A percentile compares a stretch with the other conserved stretches of the same genome.
Conservation (phyloP, 2,888 invertebrate species). For the Ctenicera cuprea region DNA sequence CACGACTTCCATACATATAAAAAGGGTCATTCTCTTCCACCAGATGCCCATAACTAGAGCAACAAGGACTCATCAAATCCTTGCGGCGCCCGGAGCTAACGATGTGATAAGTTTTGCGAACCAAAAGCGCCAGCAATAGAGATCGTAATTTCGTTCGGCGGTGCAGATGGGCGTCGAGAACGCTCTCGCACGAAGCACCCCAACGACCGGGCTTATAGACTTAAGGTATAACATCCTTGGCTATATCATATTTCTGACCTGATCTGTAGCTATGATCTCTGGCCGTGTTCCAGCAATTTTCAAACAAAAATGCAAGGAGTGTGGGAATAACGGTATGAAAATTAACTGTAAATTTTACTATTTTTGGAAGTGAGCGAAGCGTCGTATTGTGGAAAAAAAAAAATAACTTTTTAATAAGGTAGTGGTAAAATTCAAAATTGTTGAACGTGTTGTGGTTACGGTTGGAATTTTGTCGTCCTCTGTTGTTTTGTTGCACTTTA, state of each 20-base stretch:
- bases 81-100: slow-evolving; percentile 9
- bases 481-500: too few species aligned
- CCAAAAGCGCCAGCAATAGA: slow-evolving; percentile 20
- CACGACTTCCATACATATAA: neutral
- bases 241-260: slow-evolving; percentile 28
- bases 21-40: neutral
- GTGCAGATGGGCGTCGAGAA: slow-evolving; percentile 15
- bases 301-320: neutral
- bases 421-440: too few species aligned
- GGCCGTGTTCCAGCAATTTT: neutral
- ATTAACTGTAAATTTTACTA: too few species aligned
- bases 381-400: too few species aligned
- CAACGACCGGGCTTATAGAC: slow-evolving; percentile 30
- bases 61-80: slow-evolving; percentile 26
- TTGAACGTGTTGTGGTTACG: too few species aligned
- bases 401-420: too few species aligned
- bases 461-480: too few species aligned
- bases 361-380: too few species aligned
- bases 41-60: slow-evolving; percentile 8
- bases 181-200: slow-evolving; percentile 17
- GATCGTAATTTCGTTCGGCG: slow-evolving; percentile 33
- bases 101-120: slow-evolving; percentile 28
- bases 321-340: too few species aligned
- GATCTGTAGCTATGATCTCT: slow-evolving; percentile 30
- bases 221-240: slow-evolving; percentile 29